Evolutionary conservation across 2,113 vertebrate species (phyloP).

Genomic region (Psettodes erumei): DNA sequence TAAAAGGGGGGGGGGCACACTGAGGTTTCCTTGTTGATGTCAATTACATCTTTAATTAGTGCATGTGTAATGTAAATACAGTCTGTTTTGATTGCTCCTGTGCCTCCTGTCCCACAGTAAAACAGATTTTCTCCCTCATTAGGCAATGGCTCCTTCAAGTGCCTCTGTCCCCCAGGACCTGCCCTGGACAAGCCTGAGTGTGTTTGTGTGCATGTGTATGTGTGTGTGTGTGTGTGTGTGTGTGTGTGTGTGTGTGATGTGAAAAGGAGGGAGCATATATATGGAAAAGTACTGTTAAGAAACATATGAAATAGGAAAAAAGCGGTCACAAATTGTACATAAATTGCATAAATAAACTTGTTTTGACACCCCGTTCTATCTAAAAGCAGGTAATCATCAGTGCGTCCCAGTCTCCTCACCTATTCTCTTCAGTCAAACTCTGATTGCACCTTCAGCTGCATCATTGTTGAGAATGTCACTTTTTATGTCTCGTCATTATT

Average conservation of each 20-base stretch:
- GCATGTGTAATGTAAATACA: conserved; percentile 81
- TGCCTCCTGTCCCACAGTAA: conserved; percentile 68
- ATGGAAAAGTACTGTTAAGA: conserved; percentile 24
- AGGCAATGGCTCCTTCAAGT: conserved; percentile 81
- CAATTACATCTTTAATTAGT: conserved; percentile 80
- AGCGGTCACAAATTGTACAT: background rate
- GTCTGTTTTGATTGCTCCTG: conserved; percentile 74
- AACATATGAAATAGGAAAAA: background rate
- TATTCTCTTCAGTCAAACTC: conserved; percentile 50
- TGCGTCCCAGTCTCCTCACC: conserved; percentile 30
- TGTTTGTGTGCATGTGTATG: conserved; percentile 18
- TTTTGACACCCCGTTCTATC: conserved; percentile 19
- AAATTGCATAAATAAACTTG: conserved; percentile 7
- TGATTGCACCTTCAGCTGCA: conserved; percentile 50
- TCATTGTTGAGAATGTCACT: conserved; percentile 64
- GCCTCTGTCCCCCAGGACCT: conserved; percentile 70
- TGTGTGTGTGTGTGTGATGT: conserved; percentile 14
- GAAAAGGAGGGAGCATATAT: conserved; percentile 17
- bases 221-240: conserved; percentile 13
- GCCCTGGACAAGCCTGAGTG: conserved; percentile 49
- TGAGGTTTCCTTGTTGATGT: conserved; percentile 72
- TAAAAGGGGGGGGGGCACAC: too few relatives aligned
- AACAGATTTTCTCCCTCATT: conserved; percentile 82
- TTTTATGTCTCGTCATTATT: conserved; percentile 56
- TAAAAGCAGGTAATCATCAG: conserved; percentile 7